A percentile compares a stretch with the other conserved stretches of the same genome.
phyloP scores from a whole-genome alignment of 2,113 vertebrate species.

The Pachypanchax playfairii region DNA sequence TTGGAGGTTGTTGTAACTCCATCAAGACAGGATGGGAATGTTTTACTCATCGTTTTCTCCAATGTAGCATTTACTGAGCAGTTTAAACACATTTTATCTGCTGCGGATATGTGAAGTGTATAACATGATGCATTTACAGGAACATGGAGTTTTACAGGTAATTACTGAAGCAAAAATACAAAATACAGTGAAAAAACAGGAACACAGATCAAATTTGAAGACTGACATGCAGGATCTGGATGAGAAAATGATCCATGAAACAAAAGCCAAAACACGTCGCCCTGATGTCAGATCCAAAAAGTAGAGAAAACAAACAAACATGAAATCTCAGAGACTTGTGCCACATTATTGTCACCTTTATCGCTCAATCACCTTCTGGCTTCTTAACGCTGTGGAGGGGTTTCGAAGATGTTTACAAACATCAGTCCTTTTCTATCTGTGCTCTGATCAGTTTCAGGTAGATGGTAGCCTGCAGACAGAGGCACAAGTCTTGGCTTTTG shows the following conservation, averaged over 20 bases:
- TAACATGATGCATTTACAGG: constrained; percentile 7
- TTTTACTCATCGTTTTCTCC: constrained; percentile 9
- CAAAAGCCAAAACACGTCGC: constrained; percentile 27
- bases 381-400: constrained; percentile 32
- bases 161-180: constrained; percentile 6
- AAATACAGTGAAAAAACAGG: no score
- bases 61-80: constrained; percentile 37
- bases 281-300: constrained; percentile 25
- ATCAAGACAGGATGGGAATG: constrained; percentile 25
- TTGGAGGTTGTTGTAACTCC: constrained; percentile 38
- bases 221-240: no score
- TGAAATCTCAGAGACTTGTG: constrained; percentile 26
- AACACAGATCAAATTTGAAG: no score
- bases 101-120: constrained; percentile 21
- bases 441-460: constrained; percentile 44
- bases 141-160: constrained; percentile 30
- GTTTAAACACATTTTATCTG: constrained; percentile 45
- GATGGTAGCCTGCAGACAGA: constrained; percentile 40
- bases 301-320: constrained; percentile 60
- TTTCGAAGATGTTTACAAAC: constrained; percentile 54
- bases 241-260: no score
- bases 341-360: constrained; percentile 59
- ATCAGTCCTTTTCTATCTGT: constrained; percentile 43
- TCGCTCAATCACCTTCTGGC: constrained; percentile 59
- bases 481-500: constrained; percentile 23